Base-by-base conservation (phyloP, 2,113 vertebrate species). In the Buteo buteo region DNA sequence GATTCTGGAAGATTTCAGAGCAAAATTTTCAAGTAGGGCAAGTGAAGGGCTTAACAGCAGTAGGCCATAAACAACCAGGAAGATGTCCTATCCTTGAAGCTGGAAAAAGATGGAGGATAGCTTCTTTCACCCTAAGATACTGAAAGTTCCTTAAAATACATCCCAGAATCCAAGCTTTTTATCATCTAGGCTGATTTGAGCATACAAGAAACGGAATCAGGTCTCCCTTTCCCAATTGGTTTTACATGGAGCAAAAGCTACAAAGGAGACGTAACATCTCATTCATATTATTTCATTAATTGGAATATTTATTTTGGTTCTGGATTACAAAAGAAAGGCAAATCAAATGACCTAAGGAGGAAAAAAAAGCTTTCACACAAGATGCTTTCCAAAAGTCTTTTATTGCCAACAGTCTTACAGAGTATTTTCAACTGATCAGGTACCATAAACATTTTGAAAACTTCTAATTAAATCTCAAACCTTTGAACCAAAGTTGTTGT, bases 371-470 rank as follows among this genome's bases (percentile, higher is more conserved):
- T 93, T 96, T 91, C 87, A 96, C 87, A 96, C 93, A 57, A 61
- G 94, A 79, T 67, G 73, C 85, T 96, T 97, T 91, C 78, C 95
- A 94, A 94, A 85, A 97, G 96, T 97, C 96, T 98, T 99, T 99
- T 98, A 98, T 98, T 99, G 98, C 98, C 98, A 98, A 97, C 97
- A 97, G 97, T 98, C 97, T 97, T 97, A 98, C 92, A 98, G 96
- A 97, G 97, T 96, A 93, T 98, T 96, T 96, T 96, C 97, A 96
- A 98, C 18, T 90, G 20, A 44, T 67, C 97, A 97, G 45, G 97
- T 98, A 96, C 97, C 97, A 58, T 95, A 98, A 98, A 98, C 94
- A 93, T 96, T 97, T 96, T 98, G 94, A 98, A 98, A 97, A 97
- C 47, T 34, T 97, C 82, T 96, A 95, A 97, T 97, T 97, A 98